Conservation (phyloP, 2,797 vertebrate genomes). For the Mycteria americana region DNA sequence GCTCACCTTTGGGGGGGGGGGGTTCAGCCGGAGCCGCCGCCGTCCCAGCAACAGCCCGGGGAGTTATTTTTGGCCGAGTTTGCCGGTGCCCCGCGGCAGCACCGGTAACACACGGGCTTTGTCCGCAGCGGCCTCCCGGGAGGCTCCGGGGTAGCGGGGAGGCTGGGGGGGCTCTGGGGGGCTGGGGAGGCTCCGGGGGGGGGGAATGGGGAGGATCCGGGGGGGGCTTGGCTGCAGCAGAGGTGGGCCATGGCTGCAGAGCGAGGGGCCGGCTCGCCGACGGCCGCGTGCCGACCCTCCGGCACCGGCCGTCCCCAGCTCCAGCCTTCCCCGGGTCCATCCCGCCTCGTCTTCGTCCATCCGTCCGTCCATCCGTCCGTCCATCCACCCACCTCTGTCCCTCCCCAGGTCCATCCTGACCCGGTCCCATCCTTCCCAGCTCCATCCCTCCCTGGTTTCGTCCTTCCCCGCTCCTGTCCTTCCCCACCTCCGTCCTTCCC, state of each 20-base stretch:
- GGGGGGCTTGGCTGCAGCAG: neutral
- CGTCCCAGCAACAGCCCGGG: neutral
- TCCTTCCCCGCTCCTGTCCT: no score
- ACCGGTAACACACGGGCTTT: neutral
- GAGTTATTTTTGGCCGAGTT: neutral
- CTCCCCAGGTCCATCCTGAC: no score
- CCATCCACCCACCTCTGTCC: no score
- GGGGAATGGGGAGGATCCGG: no score
- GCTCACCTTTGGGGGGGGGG: no score
- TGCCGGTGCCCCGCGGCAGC: neutral
- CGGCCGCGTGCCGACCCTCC: neutral
- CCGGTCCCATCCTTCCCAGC: no score
- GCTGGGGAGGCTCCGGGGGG: no score
- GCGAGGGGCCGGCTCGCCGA: neutral
- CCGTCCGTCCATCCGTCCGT: neutral
- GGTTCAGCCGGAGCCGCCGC: neutral
- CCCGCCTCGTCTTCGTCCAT: neutral
- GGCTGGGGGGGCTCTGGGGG: no score
- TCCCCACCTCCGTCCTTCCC: neutral
- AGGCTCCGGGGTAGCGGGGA: neutral
- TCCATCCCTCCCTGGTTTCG: neutral
- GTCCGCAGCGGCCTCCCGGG: neutral
- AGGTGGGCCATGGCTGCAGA: neutral
- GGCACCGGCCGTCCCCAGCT: no score
- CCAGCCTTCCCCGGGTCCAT: neutral